A percentile compares a stretch with the other conserved stretches of the same genome.
Evolutionary conservation across 2,797 vertebrate genomes (phyloP).

Genomic region (Diplodus sargus): DNA sequence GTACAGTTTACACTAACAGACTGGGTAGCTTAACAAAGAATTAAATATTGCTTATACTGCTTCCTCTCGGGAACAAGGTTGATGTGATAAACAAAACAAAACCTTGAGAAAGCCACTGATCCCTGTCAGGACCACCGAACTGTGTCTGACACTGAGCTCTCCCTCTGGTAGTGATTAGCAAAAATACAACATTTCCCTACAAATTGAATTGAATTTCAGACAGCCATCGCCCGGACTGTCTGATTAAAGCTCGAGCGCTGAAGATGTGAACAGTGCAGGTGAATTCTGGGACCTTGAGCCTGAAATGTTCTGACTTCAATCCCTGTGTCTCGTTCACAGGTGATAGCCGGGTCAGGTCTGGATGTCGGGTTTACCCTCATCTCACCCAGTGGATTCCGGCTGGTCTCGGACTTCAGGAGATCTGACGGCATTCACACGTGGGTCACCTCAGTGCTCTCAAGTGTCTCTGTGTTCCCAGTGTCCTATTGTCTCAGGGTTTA

Average conservation of each 20-base stretch:
- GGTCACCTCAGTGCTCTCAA: constrained; percentile 59
- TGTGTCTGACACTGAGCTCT: neutral
- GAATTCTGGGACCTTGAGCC: neutral
- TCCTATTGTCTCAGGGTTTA: too few relatives aligned
- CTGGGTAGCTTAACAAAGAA: neutral
- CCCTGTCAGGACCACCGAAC: neutral
- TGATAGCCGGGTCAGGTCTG: constrained; percentile 90
- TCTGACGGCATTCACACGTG: constrained; percentile 90
- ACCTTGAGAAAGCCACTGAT: neutral
- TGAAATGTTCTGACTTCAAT: neutral
- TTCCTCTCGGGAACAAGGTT: neutral
- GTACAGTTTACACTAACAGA: neutral
- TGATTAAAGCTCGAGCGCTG: neutral
- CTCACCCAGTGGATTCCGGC: constrained; percentile 85
- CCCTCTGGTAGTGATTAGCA: neutral
- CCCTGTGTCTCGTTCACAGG: constrained; percentile 74
- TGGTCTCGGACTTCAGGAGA: constrained; percentile 87
- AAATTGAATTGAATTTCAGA: constrained; percentile 51
- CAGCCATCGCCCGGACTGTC: neutral
- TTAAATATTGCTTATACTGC: neutral
- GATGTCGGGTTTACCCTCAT: constrained; percentile 89
- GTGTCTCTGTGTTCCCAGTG: too few relatives aligned
- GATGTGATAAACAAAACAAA: neutral
- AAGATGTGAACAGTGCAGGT: neutral
- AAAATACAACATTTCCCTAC: neutral